phyloP scores from a whole-genome alignment of 2,113 vertebrate genomes.

The Podarcis raffonei region DNA sequence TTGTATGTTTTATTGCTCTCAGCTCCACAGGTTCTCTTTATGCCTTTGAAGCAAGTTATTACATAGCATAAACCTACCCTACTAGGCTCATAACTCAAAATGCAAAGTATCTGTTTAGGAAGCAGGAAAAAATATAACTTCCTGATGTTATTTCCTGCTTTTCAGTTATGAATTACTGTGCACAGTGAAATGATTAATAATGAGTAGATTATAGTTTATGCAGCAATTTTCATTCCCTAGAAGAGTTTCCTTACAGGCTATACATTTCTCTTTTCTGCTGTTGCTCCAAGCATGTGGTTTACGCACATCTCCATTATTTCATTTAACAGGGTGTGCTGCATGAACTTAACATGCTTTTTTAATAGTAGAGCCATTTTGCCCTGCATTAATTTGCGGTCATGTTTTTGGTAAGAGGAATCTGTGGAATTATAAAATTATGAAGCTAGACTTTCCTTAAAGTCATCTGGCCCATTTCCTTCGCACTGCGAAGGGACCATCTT shows the following conservation, averaged over 20 bases:
- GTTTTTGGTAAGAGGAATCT: background rate
- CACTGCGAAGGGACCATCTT: background rate
- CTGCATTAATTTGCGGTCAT: background rate
- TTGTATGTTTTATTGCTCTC: slow-evolving; percentile 11
- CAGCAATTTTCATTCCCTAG: background rate
- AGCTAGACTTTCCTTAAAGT: background rate
- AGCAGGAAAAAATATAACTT: slow-evolving; percentile 41
- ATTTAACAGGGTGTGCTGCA: background rate
- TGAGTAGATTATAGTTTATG: background rate
- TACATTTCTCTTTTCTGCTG: background rate
- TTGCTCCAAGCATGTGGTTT: background rate
- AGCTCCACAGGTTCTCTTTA: background rate
- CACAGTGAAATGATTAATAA: slow-evolving; percentile 20
- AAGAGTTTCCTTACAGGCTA: background rate
- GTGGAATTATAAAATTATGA: background rate
- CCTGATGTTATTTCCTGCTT: slow-evolving; percentile 26
- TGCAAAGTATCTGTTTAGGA: background rate
- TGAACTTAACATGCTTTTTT: background rate
- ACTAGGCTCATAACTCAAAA: slow-evolving; percentile 23
- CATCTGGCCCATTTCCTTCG: background rate
- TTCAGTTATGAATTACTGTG: slow-evolving; percentile 38
- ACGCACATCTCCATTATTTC: background rate
- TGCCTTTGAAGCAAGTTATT: slow-evolving; percentile 24
- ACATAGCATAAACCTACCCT: slow-evolving; percentile 17
- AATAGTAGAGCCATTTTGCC: background rate